Conservation (phyloP, 2,888 invertebrate genomes). For the Barypeithes pellucidus region DNA sequence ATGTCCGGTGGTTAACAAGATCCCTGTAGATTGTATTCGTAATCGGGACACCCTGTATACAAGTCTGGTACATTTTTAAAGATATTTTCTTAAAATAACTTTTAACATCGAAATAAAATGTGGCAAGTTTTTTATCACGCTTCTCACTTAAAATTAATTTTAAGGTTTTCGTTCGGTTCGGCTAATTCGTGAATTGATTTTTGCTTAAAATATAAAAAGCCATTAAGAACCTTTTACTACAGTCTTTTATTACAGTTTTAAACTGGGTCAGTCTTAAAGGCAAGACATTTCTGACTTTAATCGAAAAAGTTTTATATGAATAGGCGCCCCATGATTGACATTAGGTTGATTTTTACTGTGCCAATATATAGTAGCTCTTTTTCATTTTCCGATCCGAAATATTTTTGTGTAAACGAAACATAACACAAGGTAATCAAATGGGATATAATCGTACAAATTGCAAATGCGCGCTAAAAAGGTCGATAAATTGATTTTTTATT, state of each 20-base stretch:
- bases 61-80: no score
- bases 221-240: constrained; percentile 1
- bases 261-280: constrained; percentile 6
- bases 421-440: no score
- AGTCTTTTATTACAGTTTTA: constrained; percentile 9
- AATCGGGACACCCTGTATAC: no score
- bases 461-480: no score
- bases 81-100: no score
- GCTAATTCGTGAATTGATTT: neutral
- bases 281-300: constrained; percentile 12
- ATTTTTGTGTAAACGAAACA: no score
- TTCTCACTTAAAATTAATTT: neutral
- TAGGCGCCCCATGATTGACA: neutral
- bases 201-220: neutral
- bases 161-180: neutral
- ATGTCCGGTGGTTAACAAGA: no score
- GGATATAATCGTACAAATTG: no score
- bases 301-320: constrained; percentile 16
- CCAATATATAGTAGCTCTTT: neutral
- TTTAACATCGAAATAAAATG: neutral
- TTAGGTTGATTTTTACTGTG: constrained; percentile 2
- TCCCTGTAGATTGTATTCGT: no score
- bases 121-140: neutral
- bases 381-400: neutral
- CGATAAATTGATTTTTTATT: no score